Conservation (phyloP, 2,113 vertebrate species). For the Sylvia atricapilla region DNA sequence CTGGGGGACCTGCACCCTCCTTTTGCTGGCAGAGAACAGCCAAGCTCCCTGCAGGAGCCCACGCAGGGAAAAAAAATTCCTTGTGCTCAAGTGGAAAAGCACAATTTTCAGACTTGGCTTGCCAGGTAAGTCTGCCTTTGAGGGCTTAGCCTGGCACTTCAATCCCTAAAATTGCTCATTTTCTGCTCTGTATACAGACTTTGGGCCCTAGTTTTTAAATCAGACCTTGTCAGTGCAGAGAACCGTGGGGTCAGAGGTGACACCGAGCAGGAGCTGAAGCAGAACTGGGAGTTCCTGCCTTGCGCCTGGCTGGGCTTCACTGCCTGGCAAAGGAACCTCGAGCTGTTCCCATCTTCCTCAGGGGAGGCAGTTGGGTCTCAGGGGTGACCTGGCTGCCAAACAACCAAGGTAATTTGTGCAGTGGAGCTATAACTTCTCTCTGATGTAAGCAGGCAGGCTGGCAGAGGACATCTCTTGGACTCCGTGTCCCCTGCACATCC, state of each 20-base stretch:
- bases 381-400: neutral
- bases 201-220: neutral
- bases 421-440: neutral
- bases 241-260: neutral
- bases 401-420: neutral
- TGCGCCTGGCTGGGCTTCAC: neutral
- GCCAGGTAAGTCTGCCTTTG: neutral
- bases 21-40: neutral
- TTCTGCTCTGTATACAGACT: neutral
- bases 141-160: neutral
- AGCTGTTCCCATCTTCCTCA: neutral
- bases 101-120: neutral
- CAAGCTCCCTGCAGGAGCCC: rapidly evolving
- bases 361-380: neutral
- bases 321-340: neutral
- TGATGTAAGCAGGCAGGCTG: neutral
- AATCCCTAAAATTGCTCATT: constrained; percentile 27
- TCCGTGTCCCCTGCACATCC: neutral
- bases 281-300: neutral
- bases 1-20: neutral
- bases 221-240: neutral
- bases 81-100: neutral
- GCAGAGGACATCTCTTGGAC: neutral
- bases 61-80: neutral
- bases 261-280: neutral